Evolutionary conservation across 92 coral and sea anemone species (phyloP).

Genomic region (Porites cylindrica): DNA sequence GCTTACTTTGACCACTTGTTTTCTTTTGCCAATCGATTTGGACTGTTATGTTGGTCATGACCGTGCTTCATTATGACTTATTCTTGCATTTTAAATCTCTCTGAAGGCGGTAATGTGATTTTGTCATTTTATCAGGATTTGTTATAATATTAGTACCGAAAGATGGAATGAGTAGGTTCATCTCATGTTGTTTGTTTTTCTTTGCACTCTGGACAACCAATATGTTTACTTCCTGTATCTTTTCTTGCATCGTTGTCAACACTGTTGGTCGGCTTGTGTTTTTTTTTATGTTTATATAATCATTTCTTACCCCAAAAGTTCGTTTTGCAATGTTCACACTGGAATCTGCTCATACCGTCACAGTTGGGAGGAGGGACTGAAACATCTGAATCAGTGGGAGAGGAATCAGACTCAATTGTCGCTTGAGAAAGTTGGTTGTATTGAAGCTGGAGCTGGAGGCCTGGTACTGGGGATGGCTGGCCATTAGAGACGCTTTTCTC

Average conservation of each 20-base stretch:
- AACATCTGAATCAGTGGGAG: conserved; percentile 36
- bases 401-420: conserved; percentile 1
- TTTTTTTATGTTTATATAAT: conserved; percentile 29
- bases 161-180: not conserved
- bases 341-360: conserved; percentile 30
- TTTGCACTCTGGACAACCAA: conserved; percentile 31
- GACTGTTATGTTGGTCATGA: too few relatives aligned
- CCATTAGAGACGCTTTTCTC: not conserved
- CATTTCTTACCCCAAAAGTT: conserved; percentile 42
- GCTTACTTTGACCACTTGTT: too few relatives aligned
- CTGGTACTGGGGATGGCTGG: conserved; percentile 20
- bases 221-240: conserved; percentile 11
- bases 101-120: too few relatives aligned
- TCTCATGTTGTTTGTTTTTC: conserved; percentile 6
- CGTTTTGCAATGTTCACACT: conserved; percentile 41
- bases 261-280: conserved; percentile 3
- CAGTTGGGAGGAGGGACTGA: conserved; percentile 5
- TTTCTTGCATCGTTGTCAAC: conserved; percentile 3
- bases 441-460: conserved; percentile 22
- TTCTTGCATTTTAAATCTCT: too few relatives aligned
- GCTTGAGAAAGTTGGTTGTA: conserved; percentile 14
- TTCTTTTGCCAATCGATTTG: too few relatives aligned
- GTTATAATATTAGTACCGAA: not conserved
- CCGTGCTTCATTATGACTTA: too few relatives aligned
- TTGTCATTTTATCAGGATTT: too few relatives aligned